These are phyloP conservation scores for Microcebus murinus DNA, from an alignment of 2,113 vertebrate genomes.

Conservation along the genomic window DNA sequence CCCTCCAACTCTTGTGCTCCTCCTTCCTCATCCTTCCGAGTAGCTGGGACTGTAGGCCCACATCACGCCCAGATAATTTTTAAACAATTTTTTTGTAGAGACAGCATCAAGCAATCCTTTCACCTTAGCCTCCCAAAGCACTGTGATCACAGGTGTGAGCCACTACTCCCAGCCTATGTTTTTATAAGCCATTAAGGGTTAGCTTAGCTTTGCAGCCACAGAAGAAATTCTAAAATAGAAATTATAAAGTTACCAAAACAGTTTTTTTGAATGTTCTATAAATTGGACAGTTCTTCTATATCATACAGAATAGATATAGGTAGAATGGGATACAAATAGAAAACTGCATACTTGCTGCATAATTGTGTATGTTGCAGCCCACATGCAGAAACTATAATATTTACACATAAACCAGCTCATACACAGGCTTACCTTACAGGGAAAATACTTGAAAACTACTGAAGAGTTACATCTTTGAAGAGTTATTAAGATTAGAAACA, in stretches of 20 bases:
- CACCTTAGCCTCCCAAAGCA: too few species aligned
- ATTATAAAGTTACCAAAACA: background rate
- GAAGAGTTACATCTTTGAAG: conserved; percentile 9
- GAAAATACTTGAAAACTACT: conserved; percentile 28
- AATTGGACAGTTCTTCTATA: background rate
- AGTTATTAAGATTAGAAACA: background rate
- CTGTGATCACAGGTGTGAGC: too few species aligned
- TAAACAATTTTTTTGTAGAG: too few species aligned
- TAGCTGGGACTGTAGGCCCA: too few species aligned
- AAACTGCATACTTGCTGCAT: background rate
- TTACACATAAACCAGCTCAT: background rate
- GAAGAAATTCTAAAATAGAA: background rate
- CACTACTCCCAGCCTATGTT: too few species aligned
- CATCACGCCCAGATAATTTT: too few species aligned
- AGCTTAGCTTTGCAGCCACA: background rate
- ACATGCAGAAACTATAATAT: background rate
- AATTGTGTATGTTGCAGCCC: background rate
- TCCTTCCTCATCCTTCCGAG: too few species aligned
- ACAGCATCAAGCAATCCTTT: too few species aligned
- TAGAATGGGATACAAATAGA: background rate
- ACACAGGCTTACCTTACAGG: background rate
- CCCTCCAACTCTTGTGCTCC: too few species aligned
- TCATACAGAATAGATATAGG: background rate
- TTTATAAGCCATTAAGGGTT: background rate
- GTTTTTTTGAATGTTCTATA: background rate